Evolutionary conservation across 1,140 invertebrate species (phyloP).

Genomic region (Macrobrachium rosenbergii): DNA sequence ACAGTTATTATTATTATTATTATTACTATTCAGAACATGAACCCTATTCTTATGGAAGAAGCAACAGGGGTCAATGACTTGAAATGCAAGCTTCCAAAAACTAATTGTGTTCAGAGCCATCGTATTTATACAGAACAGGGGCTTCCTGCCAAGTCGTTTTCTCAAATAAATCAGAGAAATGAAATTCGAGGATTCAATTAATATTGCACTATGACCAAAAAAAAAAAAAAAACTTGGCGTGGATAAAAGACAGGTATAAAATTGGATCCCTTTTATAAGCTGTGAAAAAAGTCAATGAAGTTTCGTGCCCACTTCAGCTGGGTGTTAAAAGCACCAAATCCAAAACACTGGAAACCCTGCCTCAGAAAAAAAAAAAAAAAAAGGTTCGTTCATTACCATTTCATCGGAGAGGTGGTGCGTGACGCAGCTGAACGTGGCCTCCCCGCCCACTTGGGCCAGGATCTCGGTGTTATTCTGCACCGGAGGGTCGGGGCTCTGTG

Average conservation of each 20-base stretch:
- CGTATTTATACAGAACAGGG: no score
- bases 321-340: neutral
- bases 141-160: no score
- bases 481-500: neutral
- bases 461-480: constrained; percentile 42
- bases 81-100: no score
- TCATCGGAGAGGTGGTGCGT: constrained; percentile 41
- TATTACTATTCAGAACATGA: neutral
- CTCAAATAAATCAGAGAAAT: neutral
- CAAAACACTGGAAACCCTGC: neutral
- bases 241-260: no score
- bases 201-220: no score
- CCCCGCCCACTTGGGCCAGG: constrained; percentile 36
- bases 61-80: no score
- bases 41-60: neutral
- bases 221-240: no score
- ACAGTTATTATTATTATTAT: constrained; percentile 10
- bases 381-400: constrained; percentile 16
- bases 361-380: neutral
- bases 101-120: no score
- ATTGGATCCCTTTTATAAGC: no score
- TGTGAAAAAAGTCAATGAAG: no score
- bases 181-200: neutral
- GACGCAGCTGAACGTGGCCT: constrained; percentile 37
- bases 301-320: neutral